phyloP scores from a whole-genome alignment of 1,140 invertebrate genomes.

The Saccostrea glomerata region DNA sequence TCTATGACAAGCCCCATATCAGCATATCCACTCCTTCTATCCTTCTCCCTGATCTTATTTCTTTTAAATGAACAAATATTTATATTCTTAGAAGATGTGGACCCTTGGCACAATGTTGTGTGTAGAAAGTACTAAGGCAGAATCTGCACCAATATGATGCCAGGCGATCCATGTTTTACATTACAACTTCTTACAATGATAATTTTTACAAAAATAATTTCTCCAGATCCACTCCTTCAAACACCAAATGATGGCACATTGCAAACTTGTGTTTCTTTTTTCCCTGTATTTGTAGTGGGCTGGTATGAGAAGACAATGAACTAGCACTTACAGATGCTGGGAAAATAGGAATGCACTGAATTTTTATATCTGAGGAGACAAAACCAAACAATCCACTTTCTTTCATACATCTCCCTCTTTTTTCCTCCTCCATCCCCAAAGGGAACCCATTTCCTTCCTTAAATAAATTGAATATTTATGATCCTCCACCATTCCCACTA shows the following conservation, averaged over 20 bases:
- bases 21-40: background rate
- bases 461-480: too few relatives aligned
- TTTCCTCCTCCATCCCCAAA: too few relatives aligned
- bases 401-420: too few relatives aligned
- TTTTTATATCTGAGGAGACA: too few relatives aligned
- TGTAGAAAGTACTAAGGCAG: background rate
- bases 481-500: conserved; percentile 45
- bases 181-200: background rate
- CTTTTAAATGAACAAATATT: background rate
- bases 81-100: background rate
- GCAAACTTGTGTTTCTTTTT: conserved; percentile 1
- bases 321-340: conserved; percentile 60
- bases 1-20: conserved; percentile 21
- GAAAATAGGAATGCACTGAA: background rate
- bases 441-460: too few relatives aligned
- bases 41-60: background rate
- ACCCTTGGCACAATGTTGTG: conserved; percentile 35
- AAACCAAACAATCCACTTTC: too few relatives aligned
- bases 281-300: conserved; percentile 58
- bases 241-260: background rate
- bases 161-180: conserved; percentile 1
- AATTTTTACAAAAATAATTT: background rate
- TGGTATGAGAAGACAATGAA: conserved; percentile 42
- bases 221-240: background rate
- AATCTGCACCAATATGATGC: conserved; percentile 35